Conservation (phyloP, 2,113 vertebrate species). For the Perognathus longimembris region DNA sequence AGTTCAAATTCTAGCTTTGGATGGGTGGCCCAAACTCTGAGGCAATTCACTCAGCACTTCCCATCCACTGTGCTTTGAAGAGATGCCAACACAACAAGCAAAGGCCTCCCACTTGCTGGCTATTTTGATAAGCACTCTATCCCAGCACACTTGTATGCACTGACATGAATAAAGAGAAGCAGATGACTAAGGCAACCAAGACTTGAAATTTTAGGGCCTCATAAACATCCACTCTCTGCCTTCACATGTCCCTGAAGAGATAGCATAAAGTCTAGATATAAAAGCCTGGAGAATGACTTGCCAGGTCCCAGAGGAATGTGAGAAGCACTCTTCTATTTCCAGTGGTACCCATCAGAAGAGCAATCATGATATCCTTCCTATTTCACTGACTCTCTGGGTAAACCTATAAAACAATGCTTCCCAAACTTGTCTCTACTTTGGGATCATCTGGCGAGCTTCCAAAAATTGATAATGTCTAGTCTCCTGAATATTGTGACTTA, state of each 20-base stretch:
- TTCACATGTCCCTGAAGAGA: background rate
- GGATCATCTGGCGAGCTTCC: background rate
- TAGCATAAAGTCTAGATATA: background rate
- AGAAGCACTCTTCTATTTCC: background rate
- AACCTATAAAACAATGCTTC: background rate
- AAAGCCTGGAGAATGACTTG: background rate
- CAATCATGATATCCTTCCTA: background rate
- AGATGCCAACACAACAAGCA: background rate
- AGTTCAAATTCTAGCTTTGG: background rate
- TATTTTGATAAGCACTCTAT: background rate
- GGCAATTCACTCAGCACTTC: background rate
- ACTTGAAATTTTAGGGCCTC: background rate
- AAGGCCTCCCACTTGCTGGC: background rate
- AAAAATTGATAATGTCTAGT: background rate
- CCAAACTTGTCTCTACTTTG: background rate
- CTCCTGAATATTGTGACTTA: conserved; percentile 16
- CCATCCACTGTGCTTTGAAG: background rate
- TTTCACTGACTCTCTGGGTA: background rate
- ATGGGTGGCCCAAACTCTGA: background rate
- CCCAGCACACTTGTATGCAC: background rate
- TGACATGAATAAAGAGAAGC: background rate
- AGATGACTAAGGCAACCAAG: background rate
- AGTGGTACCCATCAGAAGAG: background rate
- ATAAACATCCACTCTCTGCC: background rate
- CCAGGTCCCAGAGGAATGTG: background rate